Evolutionary conservation across 2,888 invertebrate genomes (phyloP), one percentile per base, ranked within the genome.

Genomic region (Corythucha ciliata): DNA sequence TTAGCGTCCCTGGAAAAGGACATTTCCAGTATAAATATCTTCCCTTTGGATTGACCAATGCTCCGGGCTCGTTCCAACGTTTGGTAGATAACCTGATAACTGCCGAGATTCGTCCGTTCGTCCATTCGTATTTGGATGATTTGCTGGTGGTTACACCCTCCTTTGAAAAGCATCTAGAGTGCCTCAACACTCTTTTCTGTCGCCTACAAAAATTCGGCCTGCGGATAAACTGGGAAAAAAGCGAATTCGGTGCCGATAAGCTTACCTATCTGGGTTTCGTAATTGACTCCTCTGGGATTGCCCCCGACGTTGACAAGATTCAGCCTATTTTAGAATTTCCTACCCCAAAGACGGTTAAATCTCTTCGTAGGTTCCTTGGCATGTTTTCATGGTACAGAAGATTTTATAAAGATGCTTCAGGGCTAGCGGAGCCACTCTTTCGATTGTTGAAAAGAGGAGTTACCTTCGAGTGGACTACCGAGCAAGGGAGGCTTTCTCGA

Each of bases 1-100:
- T 58, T 36, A 48, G 49, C 5, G 51, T 57, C 2, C 55, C 56
- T 1, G 32, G 40, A 10, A 25, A 51, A 6, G 55, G 57, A 3
- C 54, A 60, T 5, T 63, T 60, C 48, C 57, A 65, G 26, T 64
- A 59, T 27, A 40, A 27, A 4, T 32, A 32, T 14, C 56, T 58
- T 54, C 56, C 57, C 10, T 59, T 58, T 39, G 57, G 32, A 18
- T 51, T 27, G 37, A 49, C 37, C 42, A 60, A 14, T 57, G 33
- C 22, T 24, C 40, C 41, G 4, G 48, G 48, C 2, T 51, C 51
- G 5, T 58, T 42, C 20, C 55, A 54, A 32, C 25, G 55, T 3
- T 32, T 56, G 14, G 49, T 58, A 14, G 55, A 54, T 24, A 32
- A 29, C 8, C 32, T 49, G 1, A 21, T 49, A 22, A 34, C 41